Conservation (phyloP, 1,140 invertebrate species). For the Latrodectus geometricus region DNA sequence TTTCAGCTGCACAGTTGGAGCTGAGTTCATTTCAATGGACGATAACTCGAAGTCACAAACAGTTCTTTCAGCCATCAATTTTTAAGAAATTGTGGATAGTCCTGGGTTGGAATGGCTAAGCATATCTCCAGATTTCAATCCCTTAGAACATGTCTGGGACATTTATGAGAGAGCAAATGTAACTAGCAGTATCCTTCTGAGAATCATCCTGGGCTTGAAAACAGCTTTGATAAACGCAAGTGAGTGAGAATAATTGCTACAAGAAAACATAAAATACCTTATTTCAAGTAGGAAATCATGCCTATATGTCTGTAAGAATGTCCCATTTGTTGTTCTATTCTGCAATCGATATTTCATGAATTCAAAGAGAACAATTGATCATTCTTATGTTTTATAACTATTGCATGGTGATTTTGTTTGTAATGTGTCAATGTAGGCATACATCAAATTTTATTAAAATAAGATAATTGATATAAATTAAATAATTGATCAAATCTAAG, state of each 20-base stretch:
- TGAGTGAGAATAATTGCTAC: background rate
- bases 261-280: background rate
- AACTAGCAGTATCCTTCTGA: background rate
- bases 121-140: slow-evolving; percentile 2
- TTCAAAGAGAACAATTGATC: background rate
- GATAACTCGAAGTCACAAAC: background rate
- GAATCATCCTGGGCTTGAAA: background rate
- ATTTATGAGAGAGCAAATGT: background rate
- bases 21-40: slow-evolving; percentile 5
- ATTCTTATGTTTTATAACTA: too few relatives aligned
- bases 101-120: background rate
- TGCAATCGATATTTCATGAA: background rate
- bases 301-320: background rate
- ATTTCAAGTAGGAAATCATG: background rate
- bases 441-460: too few relatives aligned
- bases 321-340: background rate
- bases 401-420: too few relatives aligned
- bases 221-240: background rate
- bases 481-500: too few relatives aligned
- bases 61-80: background rate
- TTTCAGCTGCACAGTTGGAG: background rate
- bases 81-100: background rate
- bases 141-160: background rate
- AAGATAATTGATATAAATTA: too few relatives aligned
- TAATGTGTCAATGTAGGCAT: too few relatives aligned